These are phyloP conservation scores for Zeuzera pyrina DNA, from an alignment of 2,888 invertebrate genomes.

Conservation along the genomic window DNA sequence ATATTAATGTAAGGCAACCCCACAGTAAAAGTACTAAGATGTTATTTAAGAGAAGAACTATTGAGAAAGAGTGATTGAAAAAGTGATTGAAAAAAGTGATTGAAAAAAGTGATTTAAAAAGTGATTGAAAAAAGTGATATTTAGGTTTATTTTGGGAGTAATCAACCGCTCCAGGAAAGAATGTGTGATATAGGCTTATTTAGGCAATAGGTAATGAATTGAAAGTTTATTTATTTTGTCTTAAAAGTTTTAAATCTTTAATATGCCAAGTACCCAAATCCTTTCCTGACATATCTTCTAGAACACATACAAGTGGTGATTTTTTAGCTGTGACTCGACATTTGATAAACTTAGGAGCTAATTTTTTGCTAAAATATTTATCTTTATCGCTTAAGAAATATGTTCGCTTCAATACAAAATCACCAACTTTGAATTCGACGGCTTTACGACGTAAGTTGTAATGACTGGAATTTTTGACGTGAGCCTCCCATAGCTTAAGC, in stretches of 20 bases:
- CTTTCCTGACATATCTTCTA: not conserved
- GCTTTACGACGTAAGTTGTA: slow-evolving; percentile 15
- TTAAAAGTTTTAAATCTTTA: not conserved
- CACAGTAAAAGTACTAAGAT: no score
- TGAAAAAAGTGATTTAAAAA: no score
- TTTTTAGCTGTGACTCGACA: not conserved
- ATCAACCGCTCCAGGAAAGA: no score
- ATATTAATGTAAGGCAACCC: no score
- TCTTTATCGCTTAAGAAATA: not conserved
- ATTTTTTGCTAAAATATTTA: not conserved
- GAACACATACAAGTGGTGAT: not conserved
- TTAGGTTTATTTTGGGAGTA: no score
- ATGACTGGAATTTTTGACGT: slow-evolving; percentile 10
- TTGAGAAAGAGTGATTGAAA: no score
- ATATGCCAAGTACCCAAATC: not conserved
- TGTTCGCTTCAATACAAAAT: slow-evolving; percentile 9
- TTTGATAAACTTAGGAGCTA: not conserved
- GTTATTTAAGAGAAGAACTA: no score
- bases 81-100: no score
- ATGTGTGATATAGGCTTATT: no score
- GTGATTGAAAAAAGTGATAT: no score
- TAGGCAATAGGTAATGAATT: no score
- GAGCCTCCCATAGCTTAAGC: slow-evolving; percentile 8
- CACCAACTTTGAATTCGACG: slow-evolving; percentile 16
- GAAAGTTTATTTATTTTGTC: no score